These are phyloP conservation scores for Heliconius charithonia DNA, from an alignment of 2,888 invertebrate genomes.

Conservation along the genomic window DNA sequence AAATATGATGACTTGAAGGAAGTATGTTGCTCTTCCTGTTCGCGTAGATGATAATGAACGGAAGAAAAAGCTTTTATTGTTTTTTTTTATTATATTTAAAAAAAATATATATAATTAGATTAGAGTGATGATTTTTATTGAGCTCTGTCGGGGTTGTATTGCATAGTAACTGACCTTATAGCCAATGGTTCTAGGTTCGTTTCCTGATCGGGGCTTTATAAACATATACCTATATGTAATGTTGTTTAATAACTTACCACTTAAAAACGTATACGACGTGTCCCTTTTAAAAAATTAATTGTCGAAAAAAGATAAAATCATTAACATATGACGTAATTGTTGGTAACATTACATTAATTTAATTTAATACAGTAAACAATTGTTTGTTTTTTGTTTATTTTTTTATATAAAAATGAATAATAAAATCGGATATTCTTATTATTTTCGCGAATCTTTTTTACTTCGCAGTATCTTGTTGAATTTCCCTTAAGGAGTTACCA, in stretches of 20 bases:
- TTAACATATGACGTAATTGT: too few species aligned
- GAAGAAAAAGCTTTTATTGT: too few species aligned
- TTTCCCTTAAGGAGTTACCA: neutral
- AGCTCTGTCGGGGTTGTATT: neutral
- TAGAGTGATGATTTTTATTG: too few species aligned
- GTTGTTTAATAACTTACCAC: too few species aligned
- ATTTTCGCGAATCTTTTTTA: slow-evolving; percentile 1
- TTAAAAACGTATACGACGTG: too few species aligned
- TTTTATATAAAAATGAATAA: too few species aligned
- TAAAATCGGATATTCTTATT: neutral
- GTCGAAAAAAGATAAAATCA: too few species aligned
- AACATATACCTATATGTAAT: too few species aligned
- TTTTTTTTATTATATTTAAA: neutral
- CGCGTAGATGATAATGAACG: neutral
- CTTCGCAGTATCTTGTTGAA: neutral
- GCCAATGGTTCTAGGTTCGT: neutral
- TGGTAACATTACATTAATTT: neutral
- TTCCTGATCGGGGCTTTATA: neutral
- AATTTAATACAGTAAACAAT: neutral
- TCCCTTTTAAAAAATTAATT: too few species aligned
- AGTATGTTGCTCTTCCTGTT: neutral
- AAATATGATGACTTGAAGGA: slow-evolving; percentile 16
- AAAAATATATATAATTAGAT: neutral
- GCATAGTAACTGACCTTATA: neutral
- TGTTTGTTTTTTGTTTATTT: neutral